Evolutionary conservation across 2,888 invertebrate genomes (phyloP), one percentile per base, ranked within the genome.

Genomic region (Calameuta idolon): DNA sequence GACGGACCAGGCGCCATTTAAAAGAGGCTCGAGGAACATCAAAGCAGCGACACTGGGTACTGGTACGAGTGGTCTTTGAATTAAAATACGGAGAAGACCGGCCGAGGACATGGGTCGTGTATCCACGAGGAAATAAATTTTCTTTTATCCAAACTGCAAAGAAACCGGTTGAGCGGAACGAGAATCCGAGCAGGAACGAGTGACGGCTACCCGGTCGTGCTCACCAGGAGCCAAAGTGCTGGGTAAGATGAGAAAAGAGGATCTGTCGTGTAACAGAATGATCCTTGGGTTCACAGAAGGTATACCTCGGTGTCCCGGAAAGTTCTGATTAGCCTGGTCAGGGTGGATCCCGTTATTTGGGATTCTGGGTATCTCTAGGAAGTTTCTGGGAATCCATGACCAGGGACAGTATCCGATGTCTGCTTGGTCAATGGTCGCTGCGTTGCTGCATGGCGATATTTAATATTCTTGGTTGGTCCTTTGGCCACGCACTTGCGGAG

Each of bases 401-500:
- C 69, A 55, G 23, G 69, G 69, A 31, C 34, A 37, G 37, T 75
- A 33, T 40, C 75, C 33, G 69, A 74, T 69, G 34, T 35, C 34
- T 69, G 37, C 40, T 69, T 77, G 5, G 37, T 33, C 34, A 69
- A 55, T 55, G 40, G 40, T 55, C 23, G 40, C 23, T 23, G 40
- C 23, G 23, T 40, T 40, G 4, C 40, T 40, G 15, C 15, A 15
- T 23, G 23, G 55, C 23, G 55, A 55, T 23, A 55, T 55, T 55
- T 55, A 55, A 55, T 55, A 55, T 55, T 55, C 55, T 55, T 55
- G 55, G 55, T 2, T 23, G 23, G 23, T 9, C 55, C 2, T 55
- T 23, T 23, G 9, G 23, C 55, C 23, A 9, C 23, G 23, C 23
- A 55, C 9, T 9, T 55, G 23, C 55, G 23, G 55, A 55, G 55